These are phyloP conservation scores for Lutraria rhynchaena DNA, from an alignment of 1,140 invertebrate genomes.

Conservation along the genomic window DNA sequence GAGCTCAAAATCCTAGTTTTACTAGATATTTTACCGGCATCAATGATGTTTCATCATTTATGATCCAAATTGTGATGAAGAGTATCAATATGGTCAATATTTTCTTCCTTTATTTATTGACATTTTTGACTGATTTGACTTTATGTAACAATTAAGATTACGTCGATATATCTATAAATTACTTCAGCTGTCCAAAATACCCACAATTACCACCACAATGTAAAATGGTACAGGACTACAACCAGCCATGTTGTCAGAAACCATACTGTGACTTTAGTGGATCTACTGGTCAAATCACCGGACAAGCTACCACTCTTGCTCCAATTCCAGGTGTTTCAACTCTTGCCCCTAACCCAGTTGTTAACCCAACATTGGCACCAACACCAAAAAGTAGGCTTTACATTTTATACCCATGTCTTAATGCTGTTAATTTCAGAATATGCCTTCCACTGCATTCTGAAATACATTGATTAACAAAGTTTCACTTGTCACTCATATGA, in stretches of 20 bases:
- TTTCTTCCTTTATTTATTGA: too few relatives aligned
- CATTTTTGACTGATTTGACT: too few relatives aligned
- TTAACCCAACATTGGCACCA: constrained; percentile 29
- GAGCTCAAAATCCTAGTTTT: too few relatives aligned
- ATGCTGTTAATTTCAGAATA: too few relatives aligned
- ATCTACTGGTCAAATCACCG: constrained; percentile 57
- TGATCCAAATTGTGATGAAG: too few relatives aligned
- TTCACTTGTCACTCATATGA: neutral
- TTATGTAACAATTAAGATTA: too few relatives aligned
- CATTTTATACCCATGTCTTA: too few relatives aligned
- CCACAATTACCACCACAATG: constrained; percentile 67
- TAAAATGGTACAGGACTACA: constrained; percentile 65
- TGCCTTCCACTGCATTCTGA: neutral
- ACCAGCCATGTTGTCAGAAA: constrained; percentile 68
- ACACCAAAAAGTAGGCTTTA: constrained; percentile 47
- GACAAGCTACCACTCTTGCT: constrained; percentile 30
- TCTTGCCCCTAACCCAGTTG: constrained; percentile 35
- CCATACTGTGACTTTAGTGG: constrained; percentile 68
- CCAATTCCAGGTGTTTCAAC: constrained; percentile 36
- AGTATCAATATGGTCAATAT: too few relatives aligned
- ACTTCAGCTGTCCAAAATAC: constrained; percentile 68
- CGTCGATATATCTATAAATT: too few relatives aligned
- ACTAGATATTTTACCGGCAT: too few relatives aligned
- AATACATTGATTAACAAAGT: neutral
- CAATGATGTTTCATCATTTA: too few relatives aligned